These are phyloP conservation scores for Echiichthys vipera DNA, from an alignment of 2,797 vertebrate genomes.

Conservation along the genomic window DNA sequence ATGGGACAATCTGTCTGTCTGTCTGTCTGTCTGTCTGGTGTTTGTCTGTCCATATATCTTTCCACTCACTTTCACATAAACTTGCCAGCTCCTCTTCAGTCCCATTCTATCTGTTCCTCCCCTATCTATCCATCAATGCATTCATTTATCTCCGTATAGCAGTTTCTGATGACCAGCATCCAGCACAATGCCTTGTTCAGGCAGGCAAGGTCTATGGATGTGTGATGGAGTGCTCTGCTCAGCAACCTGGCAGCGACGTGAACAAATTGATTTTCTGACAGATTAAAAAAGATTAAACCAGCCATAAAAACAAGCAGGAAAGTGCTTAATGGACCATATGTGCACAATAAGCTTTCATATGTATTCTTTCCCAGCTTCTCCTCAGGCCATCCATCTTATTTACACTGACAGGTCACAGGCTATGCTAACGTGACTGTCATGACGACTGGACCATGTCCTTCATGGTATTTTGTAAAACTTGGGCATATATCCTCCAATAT, in stretches of 20 bases:
- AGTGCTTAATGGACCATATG: slow-evolving; percentile 86
- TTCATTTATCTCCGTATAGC: slow-evolving; percentile 73
- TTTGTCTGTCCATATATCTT: slow-evolving; percentile 40
- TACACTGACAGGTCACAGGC: slow-evolving; percentile 75
- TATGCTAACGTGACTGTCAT: slow-evolving; percentile 71
- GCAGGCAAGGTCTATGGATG: slow-evolving; percentile 74
- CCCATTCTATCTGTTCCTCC: slow-evolving; percentile 34
- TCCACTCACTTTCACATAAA: slow-evolving; percentile 56
- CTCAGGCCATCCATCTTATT: slow-evolving; percentile 80
- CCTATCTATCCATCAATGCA: slow-evolving; percentile 65
- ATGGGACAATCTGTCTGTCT: slow-evolving; percentile 23
- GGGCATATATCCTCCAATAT: neutral
- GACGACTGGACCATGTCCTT: slow-evolving; percentile 69
- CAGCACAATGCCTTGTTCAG: slow-evolving; percentile 74
- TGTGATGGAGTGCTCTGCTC: slow-evolving; percentile 83
- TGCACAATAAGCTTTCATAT: slow-evolving; percentile 84
- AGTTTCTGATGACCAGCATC: slow-evolving; percentile 77
- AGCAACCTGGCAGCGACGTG: slow-evolving; percentile 84
- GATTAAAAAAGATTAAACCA: slow-evolving; percentile 88
- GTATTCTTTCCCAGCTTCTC: slow-evolving; percentile 81
- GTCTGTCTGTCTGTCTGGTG: slow-evolving; percentile 21
- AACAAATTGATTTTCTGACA: slow-evolving; percentile 88
- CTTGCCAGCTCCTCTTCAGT: slow-evolving; percentile 43
- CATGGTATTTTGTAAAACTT: slow-evolving; percentile 41
- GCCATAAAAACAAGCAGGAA: slow-evolving; percentile 86